These are phyloP conservation scores for Patella pellucida DNA, from an alignment of 2,888 invertebrate genomes.

Conservation along the genomic window DNA sequence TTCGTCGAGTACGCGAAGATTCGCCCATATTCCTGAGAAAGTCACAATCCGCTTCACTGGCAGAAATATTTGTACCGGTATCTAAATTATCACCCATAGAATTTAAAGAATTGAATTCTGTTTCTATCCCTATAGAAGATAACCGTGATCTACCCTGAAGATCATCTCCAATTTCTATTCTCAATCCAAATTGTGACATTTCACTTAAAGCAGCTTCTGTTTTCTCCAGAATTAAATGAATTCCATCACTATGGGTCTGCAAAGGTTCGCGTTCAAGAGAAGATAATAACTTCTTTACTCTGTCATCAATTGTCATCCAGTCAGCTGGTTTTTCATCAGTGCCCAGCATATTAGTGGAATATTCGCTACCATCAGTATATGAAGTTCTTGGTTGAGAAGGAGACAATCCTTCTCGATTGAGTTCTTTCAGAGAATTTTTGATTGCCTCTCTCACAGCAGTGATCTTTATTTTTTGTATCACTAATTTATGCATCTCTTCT, in stretches of 20 bases:
- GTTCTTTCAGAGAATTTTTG: conserved; percentile 38
- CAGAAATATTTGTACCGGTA: background rate
- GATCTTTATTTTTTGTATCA: conserved; percentile 55
- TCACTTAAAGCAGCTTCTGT: conserved; percentile 25
- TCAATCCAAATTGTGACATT: background rate
- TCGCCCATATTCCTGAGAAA: background rate
- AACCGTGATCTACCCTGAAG: background rate
- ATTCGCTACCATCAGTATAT: conserved; percentile 29
- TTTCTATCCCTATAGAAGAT: background rate
- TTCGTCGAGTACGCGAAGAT: background rate
- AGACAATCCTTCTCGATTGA: conserved; percentile 34
- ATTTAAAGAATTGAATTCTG: background rate
- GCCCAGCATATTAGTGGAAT: conserved; percentile 43
- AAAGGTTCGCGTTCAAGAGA: conserved; percentile 23
- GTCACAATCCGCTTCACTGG: background rate
- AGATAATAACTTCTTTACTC: background rate
- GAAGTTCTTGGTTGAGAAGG: conserved; percentile 7
- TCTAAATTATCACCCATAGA: background rate
- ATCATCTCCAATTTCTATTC: background rate
- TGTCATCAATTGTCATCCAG: background rate
- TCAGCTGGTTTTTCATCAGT: conserved; percentile 2
- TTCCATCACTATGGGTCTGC: conserved; percentile 35
- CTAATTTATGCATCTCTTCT: conserved; percentile 46
- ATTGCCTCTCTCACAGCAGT: conserved; percentile 61
- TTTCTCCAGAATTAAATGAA: conserved; percentile 28